These are phyloP conservation scores for Hartigia nigra DNA, from an alignment of 2,888 invertebrate genomes.

Conservation along the genomic window DNA sequence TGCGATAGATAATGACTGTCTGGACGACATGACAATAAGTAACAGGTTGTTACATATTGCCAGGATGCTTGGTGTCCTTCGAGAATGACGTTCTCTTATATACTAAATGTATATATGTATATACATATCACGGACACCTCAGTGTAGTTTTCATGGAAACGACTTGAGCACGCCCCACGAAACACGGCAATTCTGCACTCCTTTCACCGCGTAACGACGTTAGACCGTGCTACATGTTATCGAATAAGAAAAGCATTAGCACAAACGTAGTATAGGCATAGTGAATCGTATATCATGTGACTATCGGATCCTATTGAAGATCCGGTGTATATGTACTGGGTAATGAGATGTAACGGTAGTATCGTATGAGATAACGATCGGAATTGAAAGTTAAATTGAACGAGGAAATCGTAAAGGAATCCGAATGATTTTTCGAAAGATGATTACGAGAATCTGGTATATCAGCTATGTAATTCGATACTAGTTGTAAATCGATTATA, in stretches of 20 bases:
- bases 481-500: neutral
- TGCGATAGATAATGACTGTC: neutral
- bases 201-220: neutral
- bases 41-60: slow-evolving; percentile 2
- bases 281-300: neutral
- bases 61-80: slow-evolving; percentile 8
- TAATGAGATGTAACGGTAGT: neutral
- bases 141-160: neutral
- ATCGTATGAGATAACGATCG: neutral
- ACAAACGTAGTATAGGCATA: neutral
- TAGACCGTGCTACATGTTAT: neutral
- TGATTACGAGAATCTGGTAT: neutral
- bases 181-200: neutral
- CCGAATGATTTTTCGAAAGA: neutral
- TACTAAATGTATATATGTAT: neutral
- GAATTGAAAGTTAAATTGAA: neutral
- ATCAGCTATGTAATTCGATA: neutral
- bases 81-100: slow-evolving; percentile 6
- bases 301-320: neutral
- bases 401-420: neutral
- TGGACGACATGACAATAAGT: neutral
- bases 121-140: neutral
- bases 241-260: neutral
- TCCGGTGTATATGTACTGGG: neutral
- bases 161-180: neutral